Base-by-base conservation (phyloP, 2,113 vertebrate genomes). In the Podocnemis expansa region DNA sequence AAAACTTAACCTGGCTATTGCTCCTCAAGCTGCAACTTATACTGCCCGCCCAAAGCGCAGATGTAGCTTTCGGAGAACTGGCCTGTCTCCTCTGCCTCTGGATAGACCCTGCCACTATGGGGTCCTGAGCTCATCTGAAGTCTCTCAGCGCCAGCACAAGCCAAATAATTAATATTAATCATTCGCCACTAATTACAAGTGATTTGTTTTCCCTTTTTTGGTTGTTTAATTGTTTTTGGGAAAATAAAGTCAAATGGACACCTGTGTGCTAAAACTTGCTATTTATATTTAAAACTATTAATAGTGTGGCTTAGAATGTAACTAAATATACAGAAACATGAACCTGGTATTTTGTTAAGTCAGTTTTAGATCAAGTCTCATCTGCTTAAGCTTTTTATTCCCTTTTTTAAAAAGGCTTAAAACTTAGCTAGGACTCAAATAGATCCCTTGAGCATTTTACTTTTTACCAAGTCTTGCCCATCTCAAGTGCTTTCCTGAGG, bases 401-500 rank as follows among this genome's bases (percentile, higher is more conserved):
- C n/a, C 51, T 78, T 93, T 96, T 80, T 52, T 80, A 86, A 89
- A 90, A 55, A 70, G 60, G 80, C 82, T 93, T 91, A 87, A 70
- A n/a, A 84, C 43, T 67, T 85, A 94, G 88, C 90, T 92, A 85
- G 97, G 97, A 98, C 95, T 97, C 93, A 97, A 96, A 95, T 52
- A 92, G 90, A 84, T 95, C 95, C 88, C 96, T 73, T 21, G 93
- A 91, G 67, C 95, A 82, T 93, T 97, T 98, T 96, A 93, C 97
- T 97, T 98, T 97, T 70, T 96, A 96, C 97, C 89, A 84, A 95
- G 85, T 89, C 94, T 96, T 97, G 92, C 92, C 96, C 96, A 98
- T 97, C 96, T 97, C 45, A 7, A 95, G 91, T 4, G 12, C 87
- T 97, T 97, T 96, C 96, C 96, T 89, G 95, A 78, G 87, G 95